phyloP scores from a whole-genome alignment of 2,113 vertebrate genomes.

The Thermophis baileyi region DNA sequence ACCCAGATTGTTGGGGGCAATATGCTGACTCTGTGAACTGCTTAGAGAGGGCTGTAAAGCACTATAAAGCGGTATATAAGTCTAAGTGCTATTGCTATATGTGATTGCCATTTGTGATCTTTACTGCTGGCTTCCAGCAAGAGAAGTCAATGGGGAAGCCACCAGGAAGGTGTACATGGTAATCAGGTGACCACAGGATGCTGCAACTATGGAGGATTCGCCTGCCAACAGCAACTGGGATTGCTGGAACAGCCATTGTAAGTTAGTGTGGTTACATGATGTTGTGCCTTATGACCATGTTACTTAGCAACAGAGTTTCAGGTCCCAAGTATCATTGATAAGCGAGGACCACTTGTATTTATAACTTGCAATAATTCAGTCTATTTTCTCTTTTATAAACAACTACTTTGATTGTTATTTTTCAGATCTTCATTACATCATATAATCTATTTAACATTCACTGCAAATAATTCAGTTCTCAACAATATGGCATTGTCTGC shows the following conservation, averaged over 20 bases:
- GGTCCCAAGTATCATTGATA: not conserved
- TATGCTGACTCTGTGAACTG: too few species aligned
- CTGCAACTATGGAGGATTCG: not conserved
- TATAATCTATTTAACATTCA: not conserved
- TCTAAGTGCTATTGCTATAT: too few species aligned
- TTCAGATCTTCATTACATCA: not conserved
- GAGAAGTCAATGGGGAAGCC: not conserved
- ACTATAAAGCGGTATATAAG: too few species aligned
- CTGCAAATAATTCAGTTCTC: not conserved
- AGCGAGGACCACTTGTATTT: not conserved
- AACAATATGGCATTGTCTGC: not conserved
- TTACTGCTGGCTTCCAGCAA: not conserved
- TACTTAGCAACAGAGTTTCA: not conserved
- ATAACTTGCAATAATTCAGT: not conserved
- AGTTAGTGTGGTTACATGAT: not conserved
- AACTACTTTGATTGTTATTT: not conserved
- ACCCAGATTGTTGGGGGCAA: too few species aligned
- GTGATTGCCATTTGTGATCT: not conserved
- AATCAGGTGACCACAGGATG: not conserved
- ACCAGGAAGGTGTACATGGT: not conserved
- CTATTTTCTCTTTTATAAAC: not conserved
- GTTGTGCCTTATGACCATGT: not conserved
- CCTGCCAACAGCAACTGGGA: not conserved
- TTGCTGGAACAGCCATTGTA: not conserved
- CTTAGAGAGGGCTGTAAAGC: too few species aligned